Evolutionary conservation across 2,888 invertebrate genomes (phyloP).

Genomic region (Cotesia congregata): DNA sequence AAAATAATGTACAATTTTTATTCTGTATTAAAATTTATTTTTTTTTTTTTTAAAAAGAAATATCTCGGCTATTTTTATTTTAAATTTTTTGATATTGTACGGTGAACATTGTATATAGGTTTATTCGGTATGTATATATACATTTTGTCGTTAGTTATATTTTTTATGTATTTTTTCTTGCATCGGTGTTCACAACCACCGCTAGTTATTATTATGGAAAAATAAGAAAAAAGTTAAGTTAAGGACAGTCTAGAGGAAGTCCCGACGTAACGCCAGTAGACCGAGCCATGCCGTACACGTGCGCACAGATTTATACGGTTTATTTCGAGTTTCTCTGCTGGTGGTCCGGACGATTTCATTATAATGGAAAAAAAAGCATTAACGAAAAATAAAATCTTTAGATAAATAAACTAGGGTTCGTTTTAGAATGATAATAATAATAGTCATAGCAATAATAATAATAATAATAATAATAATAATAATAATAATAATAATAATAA

Average conservation of each 20-base stretch:
- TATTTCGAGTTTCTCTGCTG: conserved; percentile 44
- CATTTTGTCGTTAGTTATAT: background rate
- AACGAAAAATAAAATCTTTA: background rate
- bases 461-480: background rate
- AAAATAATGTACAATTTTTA: background rate
- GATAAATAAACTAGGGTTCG: background rate
- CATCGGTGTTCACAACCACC: conserved; percentile 14
- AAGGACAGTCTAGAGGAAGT: conserved; percentile 28
- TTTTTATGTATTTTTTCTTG: background rate
- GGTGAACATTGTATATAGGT: no score
- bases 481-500: background rate
- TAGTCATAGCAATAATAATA: background rate
- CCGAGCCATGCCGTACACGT: conserved; percentile 37
- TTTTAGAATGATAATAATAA: background rate
- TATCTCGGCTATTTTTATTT: background rate
- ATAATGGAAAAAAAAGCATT: conserved; percentile 8
- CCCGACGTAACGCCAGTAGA: conserved; percentile 27
- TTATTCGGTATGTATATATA: background rate
- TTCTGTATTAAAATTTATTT: conserved; percentile 10
- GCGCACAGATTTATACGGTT: conserved; percentile 48
- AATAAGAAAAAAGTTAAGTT: conserved; percentile 22
- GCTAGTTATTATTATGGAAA: conserved; percentile 24
- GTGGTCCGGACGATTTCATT: conserved; percentile 42
- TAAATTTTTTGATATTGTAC: background rate
- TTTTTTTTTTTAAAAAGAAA: background rate